A percentile compares a stretch with the other conserved stretches of the same genome.
These are phyloP conservation scores for Dromiciops gliroides DNA, from an alignment of 2,113 vertebrate species.

Conservation along the genomic window DNA sequence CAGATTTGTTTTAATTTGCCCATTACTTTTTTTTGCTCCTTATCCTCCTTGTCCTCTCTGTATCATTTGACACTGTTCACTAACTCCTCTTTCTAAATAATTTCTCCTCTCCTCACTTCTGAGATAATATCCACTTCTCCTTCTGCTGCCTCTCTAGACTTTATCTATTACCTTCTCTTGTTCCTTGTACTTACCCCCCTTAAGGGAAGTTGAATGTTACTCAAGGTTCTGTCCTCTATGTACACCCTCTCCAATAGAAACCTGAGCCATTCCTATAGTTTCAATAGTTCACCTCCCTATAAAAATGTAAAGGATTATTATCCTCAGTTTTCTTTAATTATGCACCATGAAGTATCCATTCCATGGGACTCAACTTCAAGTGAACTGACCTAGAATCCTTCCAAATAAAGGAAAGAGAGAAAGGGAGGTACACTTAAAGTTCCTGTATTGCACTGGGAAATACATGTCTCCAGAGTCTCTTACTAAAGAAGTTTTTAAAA, in stretches of 20 bases:
- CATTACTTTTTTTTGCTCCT: no score
- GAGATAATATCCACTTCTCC: no score
- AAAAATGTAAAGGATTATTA: background rate
- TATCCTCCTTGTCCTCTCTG: no score
- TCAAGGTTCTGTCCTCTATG: background rate
- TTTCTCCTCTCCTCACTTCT: no score
- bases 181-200: background rate
- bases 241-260: no score
- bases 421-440: background rate
- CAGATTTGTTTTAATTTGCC: no score
- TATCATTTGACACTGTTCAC: no score
- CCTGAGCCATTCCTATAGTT: background rate
- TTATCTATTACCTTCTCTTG: no score
- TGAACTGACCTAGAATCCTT: no score
- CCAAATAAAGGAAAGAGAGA: background rate
- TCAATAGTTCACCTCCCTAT: no score
- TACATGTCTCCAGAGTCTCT: background rate
- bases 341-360: background rate
- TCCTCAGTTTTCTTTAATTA: background rate
- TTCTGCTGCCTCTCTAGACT: no score
- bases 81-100: no score
- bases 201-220: background rate
- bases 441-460: background rate
- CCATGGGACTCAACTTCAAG: background rate
- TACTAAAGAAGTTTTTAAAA: background rate